Percentiles rank a stretch among this genome's conserved stretches.
Conservation (phyloP, 2,888 invertebrate species). For the Dicranocentrus wangi region DNA sequence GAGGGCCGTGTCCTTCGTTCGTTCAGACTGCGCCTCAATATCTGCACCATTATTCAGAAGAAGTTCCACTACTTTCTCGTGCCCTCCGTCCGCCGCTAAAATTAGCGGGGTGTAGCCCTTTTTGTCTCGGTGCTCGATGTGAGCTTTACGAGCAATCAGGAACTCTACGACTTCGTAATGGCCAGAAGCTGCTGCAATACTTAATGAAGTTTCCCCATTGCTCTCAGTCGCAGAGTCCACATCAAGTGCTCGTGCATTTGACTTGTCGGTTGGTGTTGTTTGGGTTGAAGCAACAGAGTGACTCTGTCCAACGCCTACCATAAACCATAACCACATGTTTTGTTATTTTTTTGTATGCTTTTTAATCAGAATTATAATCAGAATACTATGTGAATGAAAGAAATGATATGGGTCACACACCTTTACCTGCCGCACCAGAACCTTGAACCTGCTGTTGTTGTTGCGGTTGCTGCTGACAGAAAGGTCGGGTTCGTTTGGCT, state of each 20-base stretch:
- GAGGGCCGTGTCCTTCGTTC: conserved; percentile 98
- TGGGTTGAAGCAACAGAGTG: conserved; percentile 72
- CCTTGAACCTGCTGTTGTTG: conserved; percentile 41
- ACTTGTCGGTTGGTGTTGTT: conserved; percentile 64
- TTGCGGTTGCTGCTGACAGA: conserved; percentile 64
- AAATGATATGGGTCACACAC: neutral
- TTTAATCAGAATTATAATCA: too few relatives aligned
- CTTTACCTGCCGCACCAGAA: conserved; percentile 39
- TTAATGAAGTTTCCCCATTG: conserved; percentile 98
- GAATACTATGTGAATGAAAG: too few relatives aligned
- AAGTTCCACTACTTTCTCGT: conserved; percentile 92
- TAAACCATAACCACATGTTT: conserved; percentile 25
- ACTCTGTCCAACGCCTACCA: conserved; percentile 65
- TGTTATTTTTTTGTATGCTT: too few relatives aligned
- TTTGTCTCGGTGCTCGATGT: conserved; percentile 98
- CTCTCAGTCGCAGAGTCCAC: conserved; percentile 98
- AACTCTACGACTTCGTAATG: conserved; percentile 96
- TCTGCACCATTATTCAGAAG: conserved; percentile 95
- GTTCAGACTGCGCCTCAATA: conserved; percentile 98
- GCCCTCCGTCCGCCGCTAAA: conserved; percentile 96
- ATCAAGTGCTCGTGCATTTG: conserved; percentile 78
- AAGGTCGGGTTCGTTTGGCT: conserved; percentile 71
- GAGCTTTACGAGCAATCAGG: conserved; percentile 91
- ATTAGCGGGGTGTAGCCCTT: conserved; percentile 99
- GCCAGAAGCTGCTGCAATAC: conserved; percentile 97